These are phyloP conservation scores for Moxostoma hubbsi DNA, from an alignment of 2,797 vertebrate genomes.

Conservation along the genomic window DNA sequence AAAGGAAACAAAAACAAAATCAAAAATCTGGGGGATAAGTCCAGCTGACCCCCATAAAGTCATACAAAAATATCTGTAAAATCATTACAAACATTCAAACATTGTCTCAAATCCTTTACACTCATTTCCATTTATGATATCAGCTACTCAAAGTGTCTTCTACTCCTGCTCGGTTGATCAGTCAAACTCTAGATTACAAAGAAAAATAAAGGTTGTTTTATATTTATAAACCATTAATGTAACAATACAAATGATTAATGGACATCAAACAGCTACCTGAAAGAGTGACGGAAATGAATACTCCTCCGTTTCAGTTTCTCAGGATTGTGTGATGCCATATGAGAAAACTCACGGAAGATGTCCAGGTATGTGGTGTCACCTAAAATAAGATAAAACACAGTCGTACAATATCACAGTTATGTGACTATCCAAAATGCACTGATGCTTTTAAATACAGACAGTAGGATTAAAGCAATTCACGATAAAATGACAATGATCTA, in stretches of 20 bases:
- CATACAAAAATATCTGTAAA: constrained; percentile 42
- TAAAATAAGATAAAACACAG: constrained; percentile 63
- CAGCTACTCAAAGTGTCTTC: constrained; percentile 20
- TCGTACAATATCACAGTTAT: constrained; percentile 12
- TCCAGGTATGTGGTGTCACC: constrained; percentile 89
- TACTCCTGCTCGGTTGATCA: constrained; percentile 20
- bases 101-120: constrained; percentile 2
- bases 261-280: constrained; percentile 68
- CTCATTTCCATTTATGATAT: neutral
- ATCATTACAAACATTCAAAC: constrained; percentile 43
- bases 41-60: constrained; percentile 73
- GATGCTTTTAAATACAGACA: too few species aligned
- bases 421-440: neutral
- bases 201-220: constrained; percentile 34
- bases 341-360: constrained; percentile 90
- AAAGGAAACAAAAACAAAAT: constrained; percentile 30
- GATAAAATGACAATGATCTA: neutral
- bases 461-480: too few species aligned
- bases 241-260: neutral
- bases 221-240: neutral
- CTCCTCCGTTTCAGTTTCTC: constrained; percentile 89
- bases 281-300: constrained; percentile 83
- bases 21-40: constrained; percentile 65
- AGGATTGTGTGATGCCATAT: constrained; percentile 90
- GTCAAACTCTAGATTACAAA: constrained; percentile 53